Evolutionary conservation across 37 sponge, comb jelly and placozoan species (phyloP).

Genomic region (Petrosia ficiformis): DNA sequence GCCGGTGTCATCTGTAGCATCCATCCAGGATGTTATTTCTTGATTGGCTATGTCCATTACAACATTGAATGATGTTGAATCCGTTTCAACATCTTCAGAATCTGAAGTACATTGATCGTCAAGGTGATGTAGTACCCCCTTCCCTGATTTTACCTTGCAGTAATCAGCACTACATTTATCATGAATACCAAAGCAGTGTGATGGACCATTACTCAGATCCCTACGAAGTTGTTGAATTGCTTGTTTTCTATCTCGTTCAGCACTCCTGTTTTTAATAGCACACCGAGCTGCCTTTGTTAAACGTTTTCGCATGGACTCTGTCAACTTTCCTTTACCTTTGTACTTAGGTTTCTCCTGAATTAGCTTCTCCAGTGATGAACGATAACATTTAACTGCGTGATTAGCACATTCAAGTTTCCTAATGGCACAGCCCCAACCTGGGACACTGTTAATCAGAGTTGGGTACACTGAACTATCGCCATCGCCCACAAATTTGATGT

Average conservation of each 20-base stretch:
- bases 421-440: slow-evolving; percentile 24
- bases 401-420: slow-evolving; percentile 59
- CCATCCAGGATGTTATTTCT: neutral
- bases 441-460: slow-evolving; percentile 27
- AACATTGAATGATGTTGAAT: too few relatives aligned
- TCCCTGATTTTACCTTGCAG: slow-evolving; percentile 27
- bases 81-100: too few relatives aligned
- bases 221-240: slow-evolving; percentile 13
- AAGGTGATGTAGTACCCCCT: too few relatives aligned
- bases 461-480: slow-evolving; percentile 40
- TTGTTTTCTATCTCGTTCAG: slow-evolving; percentile 7
- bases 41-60: neutral
- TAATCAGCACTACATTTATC: slow-evolving; percentile 39
- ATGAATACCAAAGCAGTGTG: slow-evolving; percentile 45
- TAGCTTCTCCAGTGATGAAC: slow-evolving; percentile 31
- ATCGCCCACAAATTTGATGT: slow-evolving; percentile 29
- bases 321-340: slow-evolving; percentile 36
- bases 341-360: slow-evolving; percentile 42
- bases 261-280: slow-evolving; percentile 39
- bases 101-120: too few relatives aligned
- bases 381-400: slow-evolving; percentile 44
- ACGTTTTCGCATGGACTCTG: slow-evolving; percentile 12
- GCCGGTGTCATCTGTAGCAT: neutral
- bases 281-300: slow-evolving; percentile 27
- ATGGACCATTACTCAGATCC: slow-evolving; percentile 53